A percentile compares a stretch with the other conserved stretches of the same genome.
phyloP scores from a whole-genome alignment of 1,140 invertebrate genomes.

The Hylaeus anthracinus region DNA sequence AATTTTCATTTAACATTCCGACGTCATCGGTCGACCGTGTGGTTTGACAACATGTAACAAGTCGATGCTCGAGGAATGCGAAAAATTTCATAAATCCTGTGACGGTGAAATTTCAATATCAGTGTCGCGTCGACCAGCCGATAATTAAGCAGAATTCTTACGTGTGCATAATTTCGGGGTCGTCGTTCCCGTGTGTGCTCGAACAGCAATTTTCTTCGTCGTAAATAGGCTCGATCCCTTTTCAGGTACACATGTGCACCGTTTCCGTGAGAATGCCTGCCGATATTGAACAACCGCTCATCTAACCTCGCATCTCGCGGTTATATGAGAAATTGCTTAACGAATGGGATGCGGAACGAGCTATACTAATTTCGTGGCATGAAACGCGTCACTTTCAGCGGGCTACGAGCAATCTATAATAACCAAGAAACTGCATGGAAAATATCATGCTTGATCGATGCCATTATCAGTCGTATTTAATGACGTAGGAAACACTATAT shows the following conservation, averaged over 20 bases:
- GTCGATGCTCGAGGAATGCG: neutral
- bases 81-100: conserved; percentile 43
- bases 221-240: conserved; percentile 13
- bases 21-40: neutral
- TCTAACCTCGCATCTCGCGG: conserved; percentile 57
- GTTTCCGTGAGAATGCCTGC: conserved; percentile 61
- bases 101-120: conserved; percentile 34
- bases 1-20: conserved; percentile 32
- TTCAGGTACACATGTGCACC: conserved; percentile 26
- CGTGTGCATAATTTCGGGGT: neutral
- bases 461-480: too few relatives aligned
- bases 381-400: conserved; percentile 1
- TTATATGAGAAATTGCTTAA: conserved; percentile 65
- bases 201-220: conserved; percentile 30
- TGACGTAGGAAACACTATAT: too few relatives aligned
- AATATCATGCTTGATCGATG: too few relatives aligned
- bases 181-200: neutral
- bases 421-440: too few relatives aligned
- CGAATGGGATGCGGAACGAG: conserved; percentile 60
- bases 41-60: conserved; percentile 32
- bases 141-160: conserved; percentile 41
- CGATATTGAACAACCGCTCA: conserved; percentile 72
- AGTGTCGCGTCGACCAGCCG: too few relatives aligned
- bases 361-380: conserved; percentile 54
- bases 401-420: neutral